A percentile compares a stretch with the other conserved stretches of the same genome.
Conservation (phyloP, 1,140 invertebrate genomes). For the Drosophila sucinea region DNA sequence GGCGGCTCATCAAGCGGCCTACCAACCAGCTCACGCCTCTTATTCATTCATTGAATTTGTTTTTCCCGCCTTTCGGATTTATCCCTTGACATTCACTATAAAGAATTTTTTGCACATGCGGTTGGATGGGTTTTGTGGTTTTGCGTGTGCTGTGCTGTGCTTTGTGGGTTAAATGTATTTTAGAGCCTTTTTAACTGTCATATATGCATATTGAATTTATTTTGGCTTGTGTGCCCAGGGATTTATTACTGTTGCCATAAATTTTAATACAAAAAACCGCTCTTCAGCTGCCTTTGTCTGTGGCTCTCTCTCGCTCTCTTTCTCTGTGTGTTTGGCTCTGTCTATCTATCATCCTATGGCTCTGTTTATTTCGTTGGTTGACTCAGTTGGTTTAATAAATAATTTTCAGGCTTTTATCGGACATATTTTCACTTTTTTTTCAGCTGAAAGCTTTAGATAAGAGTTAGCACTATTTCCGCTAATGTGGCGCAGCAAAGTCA, state of each 20-base stretch:
- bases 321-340: neutral
- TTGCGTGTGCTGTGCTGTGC: neutral
- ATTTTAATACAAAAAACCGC: constrained; percentile 62
- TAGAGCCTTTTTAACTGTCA: constrained; percentile 48
- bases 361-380: constrained; percentile 6
- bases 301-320: constrained; percentile 12
- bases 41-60: constrained; percentile 3
- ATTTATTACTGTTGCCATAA: constrained; percentile 70
- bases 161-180: constrained; percentile 51
- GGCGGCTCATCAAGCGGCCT: constrained; percentile 27
- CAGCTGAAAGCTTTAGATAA: constrained; percentile 46
- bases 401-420: constrained; percentile 69
- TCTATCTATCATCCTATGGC: neutral
- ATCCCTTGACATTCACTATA: constrained; percentile 14
- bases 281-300: constrained; percentile 30
- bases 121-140: constrained; percentile 17
- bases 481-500: constrained; percentile 63
- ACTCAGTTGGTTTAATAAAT: constrained; percentile 59
- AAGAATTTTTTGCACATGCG: constrained; percentile 18
- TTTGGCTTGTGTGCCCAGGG: constrained; percentile 33
- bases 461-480: constrained; percentile 65
- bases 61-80: neutral
- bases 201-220: constrained; percentile 39
- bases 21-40: neutral
- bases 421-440: constrained; percentile 66